Percentiles rank a stretch among this genome's conserved stretches.
These are phyloP conservation scores for Pseudomyrmex cubaensis DNA, from an alignment of 1,140 invertebrate genomes.

Conservation along the genomic window DNA sequence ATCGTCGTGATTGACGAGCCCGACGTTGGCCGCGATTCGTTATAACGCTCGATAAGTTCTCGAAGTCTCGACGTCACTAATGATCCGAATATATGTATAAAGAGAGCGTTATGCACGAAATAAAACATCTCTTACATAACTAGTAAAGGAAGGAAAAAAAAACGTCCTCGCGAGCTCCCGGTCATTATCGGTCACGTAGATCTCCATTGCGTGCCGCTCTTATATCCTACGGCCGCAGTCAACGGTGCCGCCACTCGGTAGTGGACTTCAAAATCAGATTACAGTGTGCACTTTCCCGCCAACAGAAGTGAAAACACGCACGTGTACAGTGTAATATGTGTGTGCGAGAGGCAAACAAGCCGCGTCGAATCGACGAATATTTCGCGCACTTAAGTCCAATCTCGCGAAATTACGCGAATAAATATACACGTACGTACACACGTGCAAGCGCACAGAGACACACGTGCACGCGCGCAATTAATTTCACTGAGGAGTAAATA, in stretches of 20 bases:
- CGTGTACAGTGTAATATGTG: constrained; percentile 38
- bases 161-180: constrained; percentile 20
- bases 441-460: too few species aligned
- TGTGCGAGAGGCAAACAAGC: constrained; percentile 19
- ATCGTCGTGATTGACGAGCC: constrained; percentile 53
- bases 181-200: constrained; percentile 65
- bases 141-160: constrained; percentile 7
- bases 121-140: constrained; percentile 51
- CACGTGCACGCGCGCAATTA: constrained; percentile 1
- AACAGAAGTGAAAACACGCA: constrained; percentile 57
- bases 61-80: constrained; percentile 50
- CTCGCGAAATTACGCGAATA: constrained; percentile 13
- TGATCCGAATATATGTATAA: constrained; percentile 47
- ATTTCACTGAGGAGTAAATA: background rate
- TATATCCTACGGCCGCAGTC: constrained; percentile 60
- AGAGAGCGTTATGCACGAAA: constrained; percentile 65
- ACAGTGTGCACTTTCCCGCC: constrained; percentile 64
- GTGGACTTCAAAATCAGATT: constrained; percentile 70
- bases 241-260: constrained; percentile 60
- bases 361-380: constrained; percentile 27
- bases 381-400: background rate
- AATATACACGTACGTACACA: background rate
- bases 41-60: constrained; percentile 35
- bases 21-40: constrained; percentile 26
- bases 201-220: constrained; percentile 63